A percentile compares a stretch with the other conserved stretches of the same genome.
These are phyloP conservation scores for Acronicta aceris DNA, from an alignment of 2,888 invertebrate genomes.

Conservation along the genomic window DNA sequence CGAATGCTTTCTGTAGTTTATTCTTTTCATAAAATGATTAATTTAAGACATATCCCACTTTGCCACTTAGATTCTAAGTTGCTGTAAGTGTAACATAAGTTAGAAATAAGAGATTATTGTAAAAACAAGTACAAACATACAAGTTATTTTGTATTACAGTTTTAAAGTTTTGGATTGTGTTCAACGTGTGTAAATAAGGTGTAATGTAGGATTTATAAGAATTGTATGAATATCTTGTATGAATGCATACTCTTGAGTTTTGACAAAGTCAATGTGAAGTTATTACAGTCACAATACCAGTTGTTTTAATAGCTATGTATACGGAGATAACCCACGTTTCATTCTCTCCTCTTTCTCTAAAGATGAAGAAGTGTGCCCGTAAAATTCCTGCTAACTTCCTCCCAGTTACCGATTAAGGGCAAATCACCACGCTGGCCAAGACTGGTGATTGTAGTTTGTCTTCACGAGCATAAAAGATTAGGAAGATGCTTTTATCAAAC, in stretches of 20 bases:
- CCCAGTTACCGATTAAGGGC: too few species aligned
- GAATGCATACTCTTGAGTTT: constrained; percentile 23
- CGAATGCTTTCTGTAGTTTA: constrained; percentile 57
- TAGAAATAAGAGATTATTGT: constrained; percentile 57
- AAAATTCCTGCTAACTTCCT: too few species aligned
- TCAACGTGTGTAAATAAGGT: constrained; percentile 58
- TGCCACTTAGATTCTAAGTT: constrained; percentile 75
- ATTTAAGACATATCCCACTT: constrained; percentile 83
- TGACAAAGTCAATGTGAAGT: constrained; percentile 37
- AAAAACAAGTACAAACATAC: constrained; percentile 65
- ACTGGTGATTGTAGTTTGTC: not conserved
- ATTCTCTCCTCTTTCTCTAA: too few species aligned
- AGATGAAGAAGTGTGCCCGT: too few species aligned
- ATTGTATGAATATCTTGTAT: constrained; percentile 22
- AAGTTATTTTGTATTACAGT: constrained; percentile 59
- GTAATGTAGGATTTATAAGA: constrained; percentile 24
- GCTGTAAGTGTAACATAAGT: constrained; percentile 54
- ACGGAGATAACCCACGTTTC: not conserved
- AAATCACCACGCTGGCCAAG: too few species aligned
- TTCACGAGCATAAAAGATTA: not conserved
- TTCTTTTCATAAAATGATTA: constrained; percentile 66
- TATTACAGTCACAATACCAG: constrained; percentile 7
- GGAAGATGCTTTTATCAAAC: not conserved
- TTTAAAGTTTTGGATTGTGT: constrained; percentile 53
- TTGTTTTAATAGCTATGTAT: constrained; percentile 6